phyloP scores from a whole-genome alignment of 2,113 vertebrate genomes.

The Lepidothrix coronata region DNA sequence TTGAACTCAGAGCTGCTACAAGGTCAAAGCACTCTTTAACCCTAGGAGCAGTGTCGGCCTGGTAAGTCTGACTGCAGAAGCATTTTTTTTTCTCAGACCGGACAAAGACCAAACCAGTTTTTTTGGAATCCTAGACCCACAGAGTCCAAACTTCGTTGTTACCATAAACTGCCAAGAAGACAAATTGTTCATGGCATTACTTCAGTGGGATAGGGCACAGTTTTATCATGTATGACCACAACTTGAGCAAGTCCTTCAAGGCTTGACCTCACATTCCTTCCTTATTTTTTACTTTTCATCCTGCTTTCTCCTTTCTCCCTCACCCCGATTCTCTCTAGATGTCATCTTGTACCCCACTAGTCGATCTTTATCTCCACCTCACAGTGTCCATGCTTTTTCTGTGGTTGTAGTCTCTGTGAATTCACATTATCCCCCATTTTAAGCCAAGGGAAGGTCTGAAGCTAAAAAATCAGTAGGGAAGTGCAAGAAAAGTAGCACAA shows the following conservation, averaged over 20 bases:
- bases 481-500: constrained; percentile 51
- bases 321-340: background rate
- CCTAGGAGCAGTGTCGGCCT: background rate
- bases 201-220: background rate
- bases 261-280: background rate
- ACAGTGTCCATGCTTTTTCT: background rate
- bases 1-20: background rate
- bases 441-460: constrained; percentile 9
- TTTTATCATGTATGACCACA: background rate
- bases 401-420: background rate
- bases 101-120: background rate
- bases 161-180: background rate
- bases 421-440: constrained; percentile 19
- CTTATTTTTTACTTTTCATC: background rate
- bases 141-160: background rate
- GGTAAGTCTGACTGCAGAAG: background rate
- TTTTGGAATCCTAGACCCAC: background rate
- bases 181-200: background rate
- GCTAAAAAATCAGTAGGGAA: constrained; percentile 64
- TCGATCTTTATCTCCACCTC: background rate
- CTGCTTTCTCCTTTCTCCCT: background rate
- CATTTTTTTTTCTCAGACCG: background rate
- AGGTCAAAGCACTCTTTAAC: background rate
- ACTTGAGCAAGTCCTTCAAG: background rate
- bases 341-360: background rate